Evolutionary conservation across 2,797 vertebrate genomes (phyloP).

Genomic region (Zalophus californianus): DNA sequence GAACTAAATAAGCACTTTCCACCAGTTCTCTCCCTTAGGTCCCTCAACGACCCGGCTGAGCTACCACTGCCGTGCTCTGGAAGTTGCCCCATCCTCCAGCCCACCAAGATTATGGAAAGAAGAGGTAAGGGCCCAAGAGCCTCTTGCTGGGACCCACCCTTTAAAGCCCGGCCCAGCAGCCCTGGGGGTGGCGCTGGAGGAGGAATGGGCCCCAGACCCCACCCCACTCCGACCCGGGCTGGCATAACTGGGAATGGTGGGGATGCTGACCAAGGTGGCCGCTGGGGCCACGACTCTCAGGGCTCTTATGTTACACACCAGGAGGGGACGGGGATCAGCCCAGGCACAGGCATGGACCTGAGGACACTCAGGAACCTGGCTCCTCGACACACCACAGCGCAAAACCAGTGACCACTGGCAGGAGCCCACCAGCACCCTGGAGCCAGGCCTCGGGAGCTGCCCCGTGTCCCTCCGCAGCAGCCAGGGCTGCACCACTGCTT

Average conservation of each 20-base stretch:
- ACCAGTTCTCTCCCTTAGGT: not conserved
- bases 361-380: not conserved
- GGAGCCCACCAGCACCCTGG: not conserved
- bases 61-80: accelerated
- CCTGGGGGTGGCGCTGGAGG: not conserved
- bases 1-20: not conserved
- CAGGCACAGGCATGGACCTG: not conserved
- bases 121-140: not conserved
- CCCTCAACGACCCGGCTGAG: not conserved
- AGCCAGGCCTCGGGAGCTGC: not conserved
- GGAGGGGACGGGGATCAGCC: not conserved
- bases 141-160: not conserved
- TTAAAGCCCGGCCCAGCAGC: not conserved
- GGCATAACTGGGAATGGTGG: too few species aligned
- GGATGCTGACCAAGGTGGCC: not conserved
- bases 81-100: not conserved
- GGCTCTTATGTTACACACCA: not conserved
- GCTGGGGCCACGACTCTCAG: not conserved
- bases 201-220: not conserved
- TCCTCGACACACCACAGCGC: not conserved
- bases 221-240: not conserved
- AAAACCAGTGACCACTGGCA: not conserved
- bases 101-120: not conserved
- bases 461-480: not conserved
- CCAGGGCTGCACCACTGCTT: too few species aligned